phyloP scores from a whole-genome alignment of 2,888 invertebrate genomes.

The Oscheius myriophilus region DNA sequence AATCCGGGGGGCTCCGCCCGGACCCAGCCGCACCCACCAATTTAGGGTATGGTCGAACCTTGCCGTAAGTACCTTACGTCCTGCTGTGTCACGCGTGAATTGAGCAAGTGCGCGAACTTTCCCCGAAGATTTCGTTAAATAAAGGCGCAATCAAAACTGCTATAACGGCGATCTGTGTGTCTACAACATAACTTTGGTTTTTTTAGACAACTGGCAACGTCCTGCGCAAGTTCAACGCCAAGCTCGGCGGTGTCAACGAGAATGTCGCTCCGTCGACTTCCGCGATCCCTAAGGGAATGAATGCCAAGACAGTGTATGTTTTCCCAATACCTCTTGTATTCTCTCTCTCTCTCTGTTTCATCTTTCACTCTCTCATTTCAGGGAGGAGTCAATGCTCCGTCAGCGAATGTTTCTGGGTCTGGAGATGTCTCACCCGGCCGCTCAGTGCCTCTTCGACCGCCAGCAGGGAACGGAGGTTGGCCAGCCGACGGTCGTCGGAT shows the following conservation, averaged over 20 bases:
- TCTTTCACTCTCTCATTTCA: too few relatives aligned
- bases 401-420: constrained; percentile 42
- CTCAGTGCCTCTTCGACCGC: constrained; percentile 39
- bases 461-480: constrained; percentile 28
- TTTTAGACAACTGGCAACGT: constrained; percentile 43
- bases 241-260: constrained; percentile 45
- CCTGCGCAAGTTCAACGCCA: constrained; percentile 47
- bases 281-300: neutral
- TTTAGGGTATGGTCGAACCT: too few relatives aligned
- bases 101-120: too few relatives aligned
- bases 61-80: too few relatives aligned
- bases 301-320: neutral
- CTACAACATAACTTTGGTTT: neutral
- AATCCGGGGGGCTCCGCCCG: too few relatives aligned
- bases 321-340: too few relatives aligned
- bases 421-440: constrained; percentile 42
- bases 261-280: constrained; percentile 22
- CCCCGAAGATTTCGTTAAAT: too few relatives aligned
- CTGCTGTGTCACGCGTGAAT: too few relatives aligned
- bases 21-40: too few relatives aligned
- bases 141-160: too few relatives aligned
- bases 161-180: too few relatives aligned
- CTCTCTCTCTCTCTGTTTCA: too few relatives aligned
- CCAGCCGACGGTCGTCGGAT: constrained; percentile 51
- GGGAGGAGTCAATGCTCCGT: constrained; percentile 6